Evolutionary conservation across 2,888 invertebrate species (phyloP).

Genomic region (Psylliodes chrysocephalus): DNA sequence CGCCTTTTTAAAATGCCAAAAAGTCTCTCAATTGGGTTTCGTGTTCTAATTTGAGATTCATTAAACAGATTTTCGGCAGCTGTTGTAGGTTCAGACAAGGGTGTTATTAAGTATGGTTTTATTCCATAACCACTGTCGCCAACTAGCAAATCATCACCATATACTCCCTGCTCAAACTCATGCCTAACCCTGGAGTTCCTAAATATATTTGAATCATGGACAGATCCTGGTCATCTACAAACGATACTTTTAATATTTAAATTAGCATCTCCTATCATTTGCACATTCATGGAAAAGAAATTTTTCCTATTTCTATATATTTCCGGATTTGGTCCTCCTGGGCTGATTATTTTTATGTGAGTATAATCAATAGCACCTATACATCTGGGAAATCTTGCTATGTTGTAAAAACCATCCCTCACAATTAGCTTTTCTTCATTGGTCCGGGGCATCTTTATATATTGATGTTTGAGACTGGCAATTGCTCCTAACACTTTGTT

Average conservation of each 20-base stretch:
- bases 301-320: conserved; percentile 22
- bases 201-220: neutral
- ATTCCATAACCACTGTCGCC: too few relatives aligned
- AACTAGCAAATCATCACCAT: too few relatives aligned
- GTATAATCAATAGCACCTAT: too few relatives aligned
- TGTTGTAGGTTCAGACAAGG: too few relatives aligned
- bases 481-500: conserved; percentile 6
- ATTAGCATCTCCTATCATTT: too few relatives aligned
- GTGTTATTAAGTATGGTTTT: too few relatives aligned
- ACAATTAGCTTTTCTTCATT: conserved; percentile 3
- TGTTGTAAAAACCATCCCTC: conserved; percentile 16
- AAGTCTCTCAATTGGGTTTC: too few relatives aligned
- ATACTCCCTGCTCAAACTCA: too few relatives aligned
- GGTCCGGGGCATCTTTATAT: conserved; percentile 18
- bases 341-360: conserved; percentile 17
- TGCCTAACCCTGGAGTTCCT: neutral
- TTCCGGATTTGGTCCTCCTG: too few relatives aligned
- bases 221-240: neutral
- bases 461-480: conserved; percentile 2
- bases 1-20: too few relatives aligned
- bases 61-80: too few relatives aligned
- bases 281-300: conserved; percentile 20
- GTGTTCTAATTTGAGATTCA: too few relatives aligned
- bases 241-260: neutral
- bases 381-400: conserved; percentile 15